Evolutionary conservation across 2,888 invertebrate genomes (phyloP).

Genomic region (Acleris literana): DNA sequence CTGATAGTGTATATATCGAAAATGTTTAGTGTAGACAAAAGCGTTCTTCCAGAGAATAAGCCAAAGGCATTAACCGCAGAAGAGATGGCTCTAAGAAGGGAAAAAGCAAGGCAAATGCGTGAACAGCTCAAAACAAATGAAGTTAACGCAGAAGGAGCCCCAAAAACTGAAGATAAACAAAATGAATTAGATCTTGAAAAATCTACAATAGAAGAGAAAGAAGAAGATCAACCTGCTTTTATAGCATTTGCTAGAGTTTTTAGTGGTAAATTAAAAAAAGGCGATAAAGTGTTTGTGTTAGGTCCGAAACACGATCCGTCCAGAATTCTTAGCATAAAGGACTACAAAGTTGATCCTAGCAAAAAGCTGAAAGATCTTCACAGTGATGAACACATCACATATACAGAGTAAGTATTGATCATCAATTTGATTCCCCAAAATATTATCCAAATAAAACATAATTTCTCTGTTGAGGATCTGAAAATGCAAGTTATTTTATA

Average conservation of each 20-base stretch:
- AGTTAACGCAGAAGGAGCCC: constrained; percentile 46
- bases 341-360: constrained; percentile 70
- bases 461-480: neutral
- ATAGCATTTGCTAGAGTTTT: constrained; percentile 97
- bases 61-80: constrained; percentile 89
- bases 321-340: constrained; percentile 72
- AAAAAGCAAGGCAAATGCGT: constrained; percentile 86
- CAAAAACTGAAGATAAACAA: constrained; percentile 46
- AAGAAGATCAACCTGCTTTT: constrained; percentile 86
- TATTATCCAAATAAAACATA: too few species aligned
- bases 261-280: constrained; percentile 91
- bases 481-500: constrained; percentile 28
- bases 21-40: constrained; percentile 93
- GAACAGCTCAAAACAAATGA: constrained; percentile 79
- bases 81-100: constrained; percentile 88
- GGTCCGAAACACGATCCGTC: constrained; percentile 95
- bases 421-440: neutral
- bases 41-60: constrained; percentile 90
- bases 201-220: constrained; percentile 55
- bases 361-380: constrained; percentile 84
- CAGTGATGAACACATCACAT: constrained; percentile 86
- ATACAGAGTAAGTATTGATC: constrained; percentile 72
- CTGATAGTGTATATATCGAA: constrained; percentile 92
- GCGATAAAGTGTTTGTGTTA: constrained; percentile 91
- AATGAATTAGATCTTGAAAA: constrained; percentile 40